Percentiles rank a stretch among this genome's conserved stretches.
phyloP scores from a whole-genome alignment of 2,797 vertebrate genomes.

The Rhinoraja longicauda region DNA sequence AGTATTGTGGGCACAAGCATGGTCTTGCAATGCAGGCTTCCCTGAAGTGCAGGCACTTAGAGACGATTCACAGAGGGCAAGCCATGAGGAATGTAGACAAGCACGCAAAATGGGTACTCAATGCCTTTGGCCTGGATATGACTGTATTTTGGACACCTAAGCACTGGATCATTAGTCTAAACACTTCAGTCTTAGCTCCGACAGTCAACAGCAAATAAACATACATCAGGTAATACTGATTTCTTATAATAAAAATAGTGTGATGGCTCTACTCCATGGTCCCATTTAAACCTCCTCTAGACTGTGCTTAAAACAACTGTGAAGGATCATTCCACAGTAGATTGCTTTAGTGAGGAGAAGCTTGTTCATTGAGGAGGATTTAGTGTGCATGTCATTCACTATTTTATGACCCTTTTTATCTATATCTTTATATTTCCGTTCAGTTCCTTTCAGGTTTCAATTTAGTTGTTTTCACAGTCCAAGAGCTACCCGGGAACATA shows the following conservation, averaged over 20 bases:
- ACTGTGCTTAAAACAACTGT: not conserved
- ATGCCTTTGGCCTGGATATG: not conserved
- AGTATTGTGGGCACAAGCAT: no score
- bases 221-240: no score
- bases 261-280: not conserved
- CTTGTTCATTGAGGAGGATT: constrained; percentile 24
- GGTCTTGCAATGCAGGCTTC: no score
- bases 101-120: not conserved
- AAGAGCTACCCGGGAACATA: constrained; percentile 18
- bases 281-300: constrained; percentile 7
- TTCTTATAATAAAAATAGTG: not conserved
- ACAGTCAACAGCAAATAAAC: not conserved
- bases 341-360: not conserved
- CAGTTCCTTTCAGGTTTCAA: constrained; percentile 30
- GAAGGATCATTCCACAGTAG: constrained; percentile 12
- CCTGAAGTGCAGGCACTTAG: no score
- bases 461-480: constrained; percentile 28
- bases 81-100: not conserved
- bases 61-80: not conserved
- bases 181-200: not conserved
- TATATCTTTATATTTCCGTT: constrained; percentile 26
- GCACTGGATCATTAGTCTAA: not conserved
- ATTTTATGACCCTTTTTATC: constrained; percentile 29
- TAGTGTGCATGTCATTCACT: constrained; percentile 24
- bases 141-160: not conserved